These are phyloP conservation scores for Thalassoma bifasciatum DNA, from an alignment of 2,113 vertebrate species.

Conservation along the genomic window DNA sequence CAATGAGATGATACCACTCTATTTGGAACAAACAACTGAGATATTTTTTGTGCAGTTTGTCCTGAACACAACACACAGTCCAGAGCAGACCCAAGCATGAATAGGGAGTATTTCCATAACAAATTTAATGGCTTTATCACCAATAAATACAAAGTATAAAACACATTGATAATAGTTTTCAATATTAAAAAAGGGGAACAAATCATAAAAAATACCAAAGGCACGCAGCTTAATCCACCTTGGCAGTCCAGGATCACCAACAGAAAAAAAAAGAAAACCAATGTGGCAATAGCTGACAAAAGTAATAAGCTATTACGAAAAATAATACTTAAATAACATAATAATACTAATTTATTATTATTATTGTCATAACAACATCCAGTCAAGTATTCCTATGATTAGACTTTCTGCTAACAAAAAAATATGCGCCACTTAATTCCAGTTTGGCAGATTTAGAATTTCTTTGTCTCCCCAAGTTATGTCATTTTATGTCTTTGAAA, in stretches of 20 bases:
- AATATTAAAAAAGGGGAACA: conserved; percentile 84
- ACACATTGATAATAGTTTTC: conserved; percentile 92
- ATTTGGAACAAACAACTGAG: conserved; percentile 31
- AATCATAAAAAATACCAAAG: conserved; percentile 81
- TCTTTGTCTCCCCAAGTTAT: conserved; percentile 52
- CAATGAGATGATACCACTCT: conserved; percentile 71
- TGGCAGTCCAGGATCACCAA: conserved; percentile 81
- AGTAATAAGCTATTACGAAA: conserved; percentile 85
- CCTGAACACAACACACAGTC: conserved; percentile 53
- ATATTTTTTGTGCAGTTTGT: conserved; percentile 48
- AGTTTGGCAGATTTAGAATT: conserved; percentile 92
- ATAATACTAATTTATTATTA: conserved; percentile 80
- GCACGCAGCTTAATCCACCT: conserved; percentile 80
- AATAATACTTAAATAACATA: conserved; percentile 92
- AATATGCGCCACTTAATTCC: conserved; percentile 88
- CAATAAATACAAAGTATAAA: conserved; percentile 98
- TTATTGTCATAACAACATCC: conserved; percentile 90
- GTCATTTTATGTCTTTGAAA: conserved; percentile 48
- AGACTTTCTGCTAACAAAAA: conserved; percentile 83
- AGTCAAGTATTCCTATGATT: conserved; percentile 97
- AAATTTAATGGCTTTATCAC: conserved; percentile 94
- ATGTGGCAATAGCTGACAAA: conserved; percentile 79
- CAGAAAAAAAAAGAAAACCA: conserved; percentile 61
- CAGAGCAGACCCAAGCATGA: conserved; percentile 62
- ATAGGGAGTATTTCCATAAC: conserved; percentile 64